phyloP scores from a whole-genome alignment of 2,888 invertebrate genomes.

The Rhagium mordax region DNA sequence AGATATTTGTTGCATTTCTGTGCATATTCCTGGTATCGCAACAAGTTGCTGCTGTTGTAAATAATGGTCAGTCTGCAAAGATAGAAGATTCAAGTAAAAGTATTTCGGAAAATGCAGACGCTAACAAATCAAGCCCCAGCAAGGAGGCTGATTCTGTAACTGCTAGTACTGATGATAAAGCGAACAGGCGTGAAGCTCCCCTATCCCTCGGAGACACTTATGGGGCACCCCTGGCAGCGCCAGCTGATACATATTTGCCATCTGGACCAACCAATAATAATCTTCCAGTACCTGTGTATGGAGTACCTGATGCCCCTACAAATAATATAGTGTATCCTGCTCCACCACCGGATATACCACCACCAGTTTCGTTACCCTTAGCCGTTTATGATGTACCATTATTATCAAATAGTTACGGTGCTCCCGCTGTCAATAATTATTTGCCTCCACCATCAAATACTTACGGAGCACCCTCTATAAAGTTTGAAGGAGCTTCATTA shows the following conservation, averaged over 20 bases:
- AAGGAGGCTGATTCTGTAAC: slow-evolving; percentile 58
- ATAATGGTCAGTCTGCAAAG: slow-evolving; percentile 59
- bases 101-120: slow-evolving; percentile 38
- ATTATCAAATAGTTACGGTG: slow-evolving; percentile 54
- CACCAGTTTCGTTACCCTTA: slow-evolving; percentile 59
- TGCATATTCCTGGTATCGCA: slow-evolving; percentile 61
- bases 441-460: slow-evolving; percentile 28
- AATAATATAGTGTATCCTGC: slow-evolving; percentile 69
- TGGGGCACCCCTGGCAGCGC: slow-evolving; percentile 74
- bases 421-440: slow-evolving; percentile 29
- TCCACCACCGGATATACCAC: slow-evolving; percentile 70
- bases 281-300: slow-evolving; percentile 75
- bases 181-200: slow-evolving; percentile 66
- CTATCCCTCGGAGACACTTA: slow-evolving; percentile 68
- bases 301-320: slow-evolving; percentile 72
- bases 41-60: slow-evolving; percentile 66
- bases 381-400: slow-evolving; percentile 59
- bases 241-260: slow-evolving; percentile 68
- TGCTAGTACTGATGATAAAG: slow-evolving; percentile 62
- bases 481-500: slow-evolving; percentile 44
- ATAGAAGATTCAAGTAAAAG: slow-evolving; percentile 49
- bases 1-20: slow-evolving; percentile 63
- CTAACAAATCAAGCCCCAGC: slow-evolving; percentile 38
- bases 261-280: slow-evolving; percentile 69
- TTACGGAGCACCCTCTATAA: slow-evolving; percentile 38